Evolutionary conservation across 2,113 vertebrate species (phyloP).

Genomic region (Charina bottae): DNA sequence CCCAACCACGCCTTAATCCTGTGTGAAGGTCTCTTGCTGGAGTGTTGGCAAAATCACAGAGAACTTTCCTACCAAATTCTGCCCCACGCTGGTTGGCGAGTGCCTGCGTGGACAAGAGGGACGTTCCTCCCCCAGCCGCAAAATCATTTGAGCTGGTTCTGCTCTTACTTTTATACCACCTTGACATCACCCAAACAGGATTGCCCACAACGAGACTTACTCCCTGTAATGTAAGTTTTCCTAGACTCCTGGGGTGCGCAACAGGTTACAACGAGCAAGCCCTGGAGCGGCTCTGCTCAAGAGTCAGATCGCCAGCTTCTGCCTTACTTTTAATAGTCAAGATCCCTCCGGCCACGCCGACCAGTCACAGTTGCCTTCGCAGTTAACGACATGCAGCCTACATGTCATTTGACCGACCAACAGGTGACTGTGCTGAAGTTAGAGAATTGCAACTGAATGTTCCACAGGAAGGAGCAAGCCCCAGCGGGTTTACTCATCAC

Average conservation of each 20-base stretch:
- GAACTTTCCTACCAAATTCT: background rate
- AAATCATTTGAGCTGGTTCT: background rate
- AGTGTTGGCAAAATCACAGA: background rate
- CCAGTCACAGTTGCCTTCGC: background rate
- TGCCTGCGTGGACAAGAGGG: too few species aligned
- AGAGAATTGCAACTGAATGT: background rate
- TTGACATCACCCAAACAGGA: background rate
- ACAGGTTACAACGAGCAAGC: background rate
- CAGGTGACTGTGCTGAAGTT: background rate
- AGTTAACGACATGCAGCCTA: background rate
- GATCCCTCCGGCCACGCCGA: background rate
- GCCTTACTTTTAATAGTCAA: background rate
- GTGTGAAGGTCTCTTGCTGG: background rate
- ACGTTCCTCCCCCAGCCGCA: background rate
- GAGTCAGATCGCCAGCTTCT: too few species aligned
- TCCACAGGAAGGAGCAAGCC: background rate
- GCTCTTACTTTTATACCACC: background rate
- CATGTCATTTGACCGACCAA: background rate
- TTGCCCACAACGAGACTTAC: background rate
- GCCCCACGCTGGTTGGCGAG: background rate
- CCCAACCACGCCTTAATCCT: background rate
- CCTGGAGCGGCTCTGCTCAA: too few species aligned
- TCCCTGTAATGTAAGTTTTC: background rate
- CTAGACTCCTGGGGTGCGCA: background rate
- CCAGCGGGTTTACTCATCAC: background rate